Evolutionary conservation across 2,888 invertebrate species (phyloP).

Genomic region (Spilosoma lubricipeda): DNA sequence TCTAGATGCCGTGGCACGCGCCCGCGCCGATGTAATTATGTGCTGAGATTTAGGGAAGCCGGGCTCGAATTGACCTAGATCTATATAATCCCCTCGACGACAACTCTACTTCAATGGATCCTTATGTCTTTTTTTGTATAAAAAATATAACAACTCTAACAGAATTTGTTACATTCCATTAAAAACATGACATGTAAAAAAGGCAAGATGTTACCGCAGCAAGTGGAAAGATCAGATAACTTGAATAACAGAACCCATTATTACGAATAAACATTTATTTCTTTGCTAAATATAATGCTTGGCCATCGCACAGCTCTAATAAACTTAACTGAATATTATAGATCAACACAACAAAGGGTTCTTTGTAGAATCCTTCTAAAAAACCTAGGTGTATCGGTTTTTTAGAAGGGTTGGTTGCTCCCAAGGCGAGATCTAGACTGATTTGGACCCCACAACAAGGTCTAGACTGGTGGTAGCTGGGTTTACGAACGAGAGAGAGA

Average conservation of each 20-base stretch:
- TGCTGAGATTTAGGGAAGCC: constrained; percentile 71
- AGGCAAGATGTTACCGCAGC: not conserved
- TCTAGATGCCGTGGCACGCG: constrained; percentile 61
- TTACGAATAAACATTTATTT: not conserved
- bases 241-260: not conserved
- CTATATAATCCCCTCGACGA: constrained; percentile 64
- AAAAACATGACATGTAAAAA: not conserved
- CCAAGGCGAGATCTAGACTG: constrained; percentile 35
- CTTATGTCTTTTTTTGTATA: constrained; percentile 58
- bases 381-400: too few relatives aligned
- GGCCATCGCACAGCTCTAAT: too few relatives aligned
- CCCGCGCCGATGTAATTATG: constrained; percentile 66
- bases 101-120: constrained; percentile 50
- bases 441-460: too few relatives aligned
- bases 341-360: not conserved
- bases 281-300: too few relatives aligned
- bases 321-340: not conserved
- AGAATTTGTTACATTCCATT: not conserved
- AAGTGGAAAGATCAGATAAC: not conserved
- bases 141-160: not conserved
- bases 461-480: constrained; percentile 22
- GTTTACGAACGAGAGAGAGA: not conserved
- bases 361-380: too few relatives aligned
- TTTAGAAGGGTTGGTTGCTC: constrained; percentile 1
- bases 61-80: constrained; percentile 71